A percentile compares a stretch with the other conserved stretches of the same genome.
Conservation (phyloP, 2,797 vertebrate species). For the Alca torda region DNA sequence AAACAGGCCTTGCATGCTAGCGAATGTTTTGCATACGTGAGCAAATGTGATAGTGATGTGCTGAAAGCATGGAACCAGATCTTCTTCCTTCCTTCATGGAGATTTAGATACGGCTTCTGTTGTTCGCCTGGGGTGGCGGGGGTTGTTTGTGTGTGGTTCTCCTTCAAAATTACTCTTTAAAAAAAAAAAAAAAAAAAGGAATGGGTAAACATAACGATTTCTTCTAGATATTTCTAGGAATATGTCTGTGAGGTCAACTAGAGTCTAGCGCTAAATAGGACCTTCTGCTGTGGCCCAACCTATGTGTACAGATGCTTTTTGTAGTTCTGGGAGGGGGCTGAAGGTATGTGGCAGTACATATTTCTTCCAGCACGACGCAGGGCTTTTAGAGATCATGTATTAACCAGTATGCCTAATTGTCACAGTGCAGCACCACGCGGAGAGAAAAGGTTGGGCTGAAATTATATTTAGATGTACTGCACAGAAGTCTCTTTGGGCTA, state of each 20-base stretch:
- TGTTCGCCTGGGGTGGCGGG: not conserved
- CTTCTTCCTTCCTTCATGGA: slow-evolving; percentile 29
- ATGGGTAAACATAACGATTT: not conserved
- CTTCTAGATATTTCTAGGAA: slow-evolving; percentile 16
- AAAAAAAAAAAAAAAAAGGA: too few species aligned
- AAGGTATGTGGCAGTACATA: not conserved
- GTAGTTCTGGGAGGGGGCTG: not conserved
- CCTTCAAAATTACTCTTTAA: not conserved
- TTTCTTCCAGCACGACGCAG: not conserved
- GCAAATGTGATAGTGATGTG: slow-evolving; percentile 49
- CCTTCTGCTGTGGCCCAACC: not conserved
- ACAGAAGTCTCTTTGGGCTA: not conserved
- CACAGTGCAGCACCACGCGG: not conserved
- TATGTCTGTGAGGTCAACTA: not conserved
- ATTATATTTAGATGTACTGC: not conserved
- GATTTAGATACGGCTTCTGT: not conserved
- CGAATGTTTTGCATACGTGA: slow-evolving; percentile 25
- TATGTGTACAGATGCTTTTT: not conserved
- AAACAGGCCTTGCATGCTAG: not conserved
- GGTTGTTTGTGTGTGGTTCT: not conserved
- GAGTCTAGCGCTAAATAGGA: not conserved
- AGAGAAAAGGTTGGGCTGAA: not conserved
- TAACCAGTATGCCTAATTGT: not conserved
- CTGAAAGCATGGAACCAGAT: slow-evolving; percentile 60
- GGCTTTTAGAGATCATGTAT: not conserved